Evolutionary conservation across 2,797 vertebrate genomes (phyloP).

Genomic region (Tenualosa ilisha): DNA sequence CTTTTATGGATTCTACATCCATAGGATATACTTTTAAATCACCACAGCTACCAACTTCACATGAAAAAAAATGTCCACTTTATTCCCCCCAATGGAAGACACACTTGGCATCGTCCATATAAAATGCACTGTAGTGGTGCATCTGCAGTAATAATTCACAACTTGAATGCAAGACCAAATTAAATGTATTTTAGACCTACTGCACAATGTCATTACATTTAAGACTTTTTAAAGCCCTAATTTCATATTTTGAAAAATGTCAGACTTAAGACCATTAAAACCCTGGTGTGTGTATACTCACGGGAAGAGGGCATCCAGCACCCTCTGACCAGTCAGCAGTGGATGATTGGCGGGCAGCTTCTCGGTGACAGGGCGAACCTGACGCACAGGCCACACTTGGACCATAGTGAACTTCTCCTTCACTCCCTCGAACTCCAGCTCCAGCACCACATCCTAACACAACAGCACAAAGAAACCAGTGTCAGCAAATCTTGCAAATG

Average conservation of each 20-base stretch:
- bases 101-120: not conserved
- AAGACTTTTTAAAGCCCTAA: no score
- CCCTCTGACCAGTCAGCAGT: constrained; percentile 83
- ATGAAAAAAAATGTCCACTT: no score
- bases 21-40: no score
- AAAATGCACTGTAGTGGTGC: no score
- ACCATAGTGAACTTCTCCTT: constrained; percentile 97
- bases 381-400: constrained; percentile 97
- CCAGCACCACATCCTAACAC: constrained; percentile 90
- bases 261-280: no score
- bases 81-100: not conserved
- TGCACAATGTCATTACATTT: no score
- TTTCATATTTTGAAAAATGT: no score
- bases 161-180: no score
- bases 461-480: not conserved
- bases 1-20: no score
- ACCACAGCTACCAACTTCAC: no score
- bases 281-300: constrained; percentile 64
- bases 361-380: constrained; percentile 93
- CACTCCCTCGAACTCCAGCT: constrained; percentile 93
- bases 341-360: constrained; percentile 94
- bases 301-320: constrained; percentile 92
- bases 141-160: no score
- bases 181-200: no score
- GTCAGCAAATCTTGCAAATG: not conserved